Evolutionary conservation across 2,113 vertebrate species (phyloP).

Genomic region (Caracal caracal): DNA sequence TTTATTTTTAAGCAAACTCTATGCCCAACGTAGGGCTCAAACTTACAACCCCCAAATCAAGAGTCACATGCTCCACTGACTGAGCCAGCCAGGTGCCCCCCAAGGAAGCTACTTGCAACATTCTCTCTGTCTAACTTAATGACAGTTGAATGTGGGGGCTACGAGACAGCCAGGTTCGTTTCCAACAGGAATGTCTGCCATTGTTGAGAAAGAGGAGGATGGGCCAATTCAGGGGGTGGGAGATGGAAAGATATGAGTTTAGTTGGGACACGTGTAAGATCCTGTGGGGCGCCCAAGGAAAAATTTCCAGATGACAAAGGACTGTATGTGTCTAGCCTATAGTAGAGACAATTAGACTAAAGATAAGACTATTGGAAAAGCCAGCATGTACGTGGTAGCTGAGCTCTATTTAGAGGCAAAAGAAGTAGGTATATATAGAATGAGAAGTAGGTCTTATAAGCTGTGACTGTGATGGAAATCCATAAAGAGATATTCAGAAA

Average conservation of each 20-base stretch:
- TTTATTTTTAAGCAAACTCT: too few relatives aligned
- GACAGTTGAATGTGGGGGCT: background rate
- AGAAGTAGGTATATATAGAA: background rate
- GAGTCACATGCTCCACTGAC: too few relatives aligned
- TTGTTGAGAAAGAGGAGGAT: background rate
- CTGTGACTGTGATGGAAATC: background rate
- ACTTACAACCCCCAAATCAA: too few relatives aligned
- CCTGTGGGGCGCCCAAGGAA: background rate
- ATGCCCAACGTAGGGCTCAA: too few relatives aligned
- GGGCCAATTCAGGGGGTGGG: background rate
- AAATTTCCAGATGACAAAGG: background rate
- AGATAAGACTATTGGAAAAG: background rate
- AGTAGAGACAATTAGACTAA: background rate
- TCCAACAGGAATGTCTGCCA: background rate
- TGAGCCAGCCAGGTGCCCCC: too few relatives aligned
- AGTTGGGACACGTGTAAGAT: background rate
- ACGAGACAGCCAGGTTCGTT: background rate
- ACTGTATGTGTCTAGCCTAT: background rate
- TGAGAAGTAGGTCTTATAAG: background rate
- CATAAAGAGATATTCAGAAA: background rate
- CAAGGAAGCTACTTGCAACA: background rate
- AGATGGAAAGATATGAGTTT: background rate
- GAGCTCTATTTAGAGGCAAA: conserved; percentile 37
- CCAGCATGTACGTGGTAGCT: background rate
- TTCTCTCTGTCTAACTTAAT: background rate